A percentile compares a stretch with the other conserved stretches of the same genome.
These are phyloP conservation scores for Drosophila miranda DNA, from an alignment of 1,140 invertebrate genomes.

Conservation along the genomic window DNA sequence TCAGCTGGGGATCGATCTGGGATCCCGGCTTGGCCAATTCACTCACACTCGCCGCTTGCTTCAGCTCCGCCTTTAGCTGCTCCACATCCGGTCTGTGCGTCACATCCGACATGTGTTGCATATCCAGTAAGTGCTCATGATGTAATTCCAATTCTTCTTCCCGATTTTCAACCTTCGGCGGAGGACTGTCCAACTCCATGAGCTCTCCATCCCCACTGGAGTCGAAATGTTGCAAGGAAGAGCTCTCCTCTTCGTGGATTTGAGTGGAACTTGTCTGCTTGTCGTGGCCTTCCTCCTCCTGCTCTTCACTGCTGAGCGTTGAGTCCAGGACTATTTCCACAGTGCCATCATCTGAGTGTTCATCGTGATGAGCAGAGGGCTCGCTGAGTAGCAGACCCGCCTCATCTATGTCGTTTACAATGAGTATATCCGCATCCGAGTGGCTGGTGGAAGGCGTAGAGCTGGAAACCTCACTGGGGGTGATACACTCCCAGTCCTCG, in stretches of 20 bases:
- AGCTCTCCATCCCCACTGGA: conserved; percentile 73
- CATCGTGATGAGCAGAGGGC: not conserved
- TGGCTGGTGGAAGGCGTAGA: conserved; percentile 7
- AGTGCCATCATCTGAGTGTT: conserved; percentile 45
- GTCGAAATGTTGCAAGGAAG: conserved; percentile 48
- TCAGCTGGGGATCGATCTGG: conserved; percentile 69
- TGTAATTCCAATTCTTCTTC: conserved; percentile 24
- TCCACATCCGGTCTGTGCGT: conserved; percentile 32
- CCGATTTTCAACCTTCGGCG: conserved; percentile 48
- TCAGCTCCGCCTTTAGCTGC: conserved; percentile 33
- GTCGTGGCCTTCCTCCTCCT: conserved; percentile 8
- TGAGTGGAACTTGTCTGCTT: not conserved
- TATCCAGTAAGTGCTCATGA: not conserved
- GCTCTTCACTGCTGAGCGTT: conserved; percentile 59
- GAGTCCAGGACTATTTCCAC: conserved; percentile 62
- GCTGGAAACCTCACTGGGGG: conserved; percentile 43
- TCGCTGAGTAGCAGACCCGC: conserved; percentile 26
- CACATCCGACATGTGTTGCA: not conserved
- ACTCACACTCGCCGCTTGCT: conserved; percentile 30
- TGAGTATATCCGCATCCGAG: conserved; percentile 55
- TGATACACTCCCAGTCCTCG: conserved; percentile 82
- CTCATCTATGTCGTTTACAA: conserved; percentile 59
- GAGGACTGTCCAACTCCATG: conserved; percentile 54
- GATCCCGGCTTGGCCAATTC: conserved; percentile 31
- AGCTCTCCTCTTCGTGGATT: conserved; percentile 22